Evolutionary conservation across 2,888 invertebrate species (phyloP).

Genomic region (Aphidius colemani): DNA sequence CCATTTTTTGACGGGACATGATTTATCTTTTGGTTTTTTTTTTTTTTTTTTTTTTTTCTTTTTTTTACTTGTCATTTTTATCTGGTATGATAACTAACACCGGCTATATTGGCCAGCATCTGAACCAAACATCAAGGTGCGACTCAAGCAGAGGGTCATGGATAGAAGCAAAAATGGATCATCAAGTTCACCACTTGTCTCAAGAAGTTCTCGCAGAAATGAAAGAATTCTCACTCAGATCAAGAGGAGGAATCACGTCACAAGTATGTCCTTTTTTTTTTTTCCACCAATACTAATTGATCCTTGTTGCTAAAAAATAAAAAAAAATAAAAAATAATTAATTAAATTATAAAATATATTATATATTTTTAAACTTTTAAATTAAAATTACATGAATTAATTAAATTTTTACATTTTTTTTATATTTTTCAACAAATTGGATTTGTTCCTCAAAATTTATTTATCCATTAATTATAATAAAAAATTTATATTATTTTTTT

Average conservation of each 20-base stretch:
- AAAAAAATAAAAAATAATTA: not conserved
- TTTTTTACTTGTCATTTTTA: slow-evolving; percentile 31
- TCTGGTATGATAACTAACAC: slow-evolving; percentile 55
- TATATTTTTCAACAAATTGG: slow-evolving; percentile 33
- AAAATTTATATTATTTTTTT: too few relatives aligned
- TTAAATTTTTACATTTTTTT: slow-evolving; percentile 2
- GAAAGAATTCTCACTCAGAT: slow-evolving; percentile 74
- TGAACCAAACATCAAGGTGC: slow-evolving; percentile 95
- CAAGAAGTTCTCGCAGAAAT: slow-evolving; percentile 69
- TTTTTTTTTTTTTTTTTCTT: slow-evolving; percentile 3
- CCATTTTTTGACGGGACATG: not conserved
- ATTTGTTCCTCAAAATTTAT: slow-evolving; percentile 43
- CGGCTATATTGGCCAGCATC: slow-evolving; percentile 74
- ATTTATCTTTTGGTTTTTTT: not conserved
- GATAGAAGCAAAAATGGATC: slow-evolving; percentile 68
- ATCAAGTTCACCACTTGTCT: slow-evolving; percentile 86
- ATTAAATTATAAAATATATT: not conserved
- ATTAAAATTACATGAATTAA: not conserved
- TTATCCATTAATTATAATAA: slow-evolving; percentile 29
- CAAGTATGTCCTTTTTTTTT: slow-evolving; percentile 59
- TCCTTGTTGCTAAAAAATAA: not conserved
- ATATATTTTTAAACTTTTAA: too few relatives aligned
- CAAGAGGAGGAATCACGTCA: slow-evolving; percentile 73
- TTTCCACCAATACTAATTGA: not conserved
- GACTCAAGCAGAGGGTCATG: slow-evolving; percentile 92